phyloP scores from a whole-genome alignment of 1,140 invertebrate species.

The Drusus annulatus region DNA sequence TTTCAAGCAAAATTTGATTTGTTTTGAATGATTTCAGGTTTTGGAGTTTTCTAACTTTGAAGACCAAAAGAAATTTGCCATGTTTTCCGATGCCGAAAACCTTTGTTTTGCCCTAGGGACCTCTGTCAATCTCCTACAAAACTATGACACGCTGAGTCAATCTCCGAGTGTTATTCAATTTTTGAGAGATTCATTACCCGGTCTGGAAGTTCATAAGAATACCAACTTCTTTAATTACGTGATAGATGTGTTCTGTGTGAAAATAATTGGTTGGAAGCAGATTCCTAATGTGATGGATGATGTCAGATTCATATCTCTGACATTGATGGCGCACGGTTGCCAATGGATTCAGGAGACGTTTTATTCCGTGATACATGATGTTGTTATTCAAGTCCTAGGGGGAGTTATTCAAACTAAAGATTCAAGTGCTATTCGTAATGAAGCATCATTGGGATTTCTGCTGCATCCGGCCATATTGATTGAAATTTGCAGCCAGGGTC shows the following conservation, averaged over 20 bases:
- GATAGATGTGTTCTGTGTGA: conserved; percentile 64
- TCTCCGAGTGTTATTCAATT: conserved; percentile 62
- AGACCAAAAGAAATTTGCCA: conserved; percentile 59
- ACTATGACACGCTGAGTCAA: conserved; percentile 60
- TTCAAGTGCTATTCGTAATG: conserved; percentile 58
- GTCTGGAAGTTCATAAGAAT: conserved; percentile 70
- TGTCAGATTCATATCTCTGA: conserved; percentile 65
- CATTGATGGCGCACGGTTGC: conserved; percentile 67
- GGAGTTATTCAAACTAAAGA: conserved; percentile 61
- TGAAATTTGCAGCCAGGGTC: conserved; percentile 77
- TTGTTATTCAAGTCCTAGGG: conserved; percentile 64
- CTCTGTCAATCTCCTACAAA: conserved; percentile 67
- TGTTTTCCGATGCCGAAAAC: conserved; percentile 66
- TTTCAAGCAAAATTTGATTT: no score
- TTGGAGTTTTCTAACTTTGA: conserved; percentile 52
- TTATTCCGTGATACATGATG: conserved; percentile 62
- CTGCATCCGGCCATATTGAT: conserved; percentile 72
- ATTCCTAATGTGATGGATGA: conserved; percentile 63
- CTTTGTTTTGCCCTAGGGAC: conserved; percentile 69
- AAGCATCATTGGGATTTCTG: conserved; percentile 69
- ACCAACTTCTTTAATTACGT: conserved; percentile 65
- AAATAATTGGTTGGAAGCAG: conserved; percentile 62
- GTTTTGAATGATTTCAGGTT: conserved; percentile 55
- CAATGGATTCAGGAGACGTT: conserved; percentile 63
- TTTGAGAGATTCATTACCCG: conserved; percentile 66